These are phyloP conservation scores for Leptocoma aspasia DNA, from an alignment of 2,113 vertebrate genomes.

Conservation along the genomic window DNA sequence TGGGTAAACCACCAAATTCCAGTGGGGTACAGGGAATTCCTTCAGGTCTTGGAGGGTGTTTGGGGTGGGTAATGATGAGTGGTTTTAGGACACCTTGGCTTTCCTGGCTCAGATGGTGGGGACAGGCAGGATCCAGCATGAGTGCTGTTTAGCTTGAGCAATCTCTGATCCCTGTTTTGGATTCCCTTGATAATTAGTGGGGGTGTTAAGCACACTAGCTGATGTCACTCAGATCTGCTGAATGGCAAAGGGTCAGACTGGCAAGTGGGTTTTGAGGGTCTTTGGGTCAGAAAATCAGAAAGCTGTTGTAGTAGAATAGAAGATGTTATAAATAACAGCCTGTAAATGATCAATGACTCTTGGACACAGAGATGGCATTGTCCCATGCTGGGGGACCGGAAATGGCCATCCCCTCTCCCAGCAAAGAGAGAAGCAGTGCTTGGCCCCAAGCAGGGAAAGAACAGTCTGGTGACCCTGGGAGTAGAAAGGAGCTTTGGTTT, in stretches of 20 bases:
- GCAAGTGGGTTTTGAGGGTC: not conserved
- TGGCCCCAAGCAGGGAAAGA: not conserved
- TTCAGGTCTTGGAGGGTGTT: not conserved
- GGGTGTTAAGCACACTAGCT: not conserved
- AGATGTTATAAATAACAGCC: not conserved
- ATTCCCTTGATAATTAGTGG: not conserved
- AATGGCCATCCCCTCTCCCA: not conserved
- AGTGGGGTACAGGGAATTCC: not conserved
- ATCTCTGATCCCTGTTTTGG: not conserved
- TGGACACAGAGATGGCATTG: not conserved
- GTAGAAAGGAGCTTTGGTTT: slow-evolving; percentile 2
- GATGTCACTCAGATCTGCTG: not conserved
- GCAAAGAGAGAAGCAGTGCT: not conserved
- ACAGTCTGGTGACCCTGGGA: not conserved
- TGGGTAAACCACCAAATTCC: not conserved
- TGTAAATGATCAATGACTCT: not conserved
- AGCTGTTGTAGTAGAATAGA: not conserved
- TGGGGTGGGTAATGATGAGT: not conserved
- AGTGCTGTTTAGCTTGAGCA: accelerated
- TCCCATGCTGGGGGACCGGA: not conserved
- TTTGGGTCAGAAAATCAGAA: not conserved
- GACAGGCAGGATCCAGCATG: not conserved
- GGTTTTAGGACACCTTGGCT: not conserved
- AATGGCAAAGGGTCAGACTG: accelerated
- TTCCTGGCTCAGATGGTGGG: not conserved